phyloP scores from a whole-genome alignment of 2,113 vertebrate genomes.

The Andinoacara biseriatus region DNA sequence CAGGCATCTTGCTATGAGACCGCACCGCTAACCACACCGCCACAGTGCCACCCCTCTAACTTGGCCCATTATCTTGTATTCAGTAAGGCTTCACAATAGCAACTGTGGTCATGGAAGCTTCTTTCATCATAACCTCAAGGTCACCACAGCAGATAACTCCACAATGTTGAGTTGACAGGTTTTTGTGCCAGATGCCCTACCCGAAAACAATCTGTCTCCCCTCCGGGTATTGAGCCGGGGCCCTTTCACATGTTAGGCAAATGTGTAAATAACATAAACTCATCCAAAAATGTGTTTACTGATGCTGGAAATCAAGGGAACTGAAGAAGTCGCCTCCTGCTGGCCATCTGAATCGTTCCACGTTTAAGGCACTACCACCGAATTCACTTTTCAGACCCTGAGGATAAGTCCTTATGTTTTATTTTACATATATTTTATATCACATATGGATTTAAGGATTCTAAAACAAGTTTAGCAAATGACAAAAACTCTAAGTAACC shows the following conservation, averaged over 20 bases:
- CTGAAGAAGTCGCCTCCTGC: no score
- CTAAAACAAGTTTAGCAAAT: neutral
- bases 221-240: neutral
- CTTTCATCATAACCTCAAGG: neutral
- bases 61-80: no score
- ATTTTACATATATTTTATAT: neutral
- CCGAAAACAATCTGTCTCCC: no score
- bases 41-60: no score
- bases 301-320: neutral
- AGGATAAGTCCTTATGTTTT: neutral
- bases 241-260: neutral
- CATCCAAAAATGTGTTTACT: fast-evolving
- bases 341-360: neutral
- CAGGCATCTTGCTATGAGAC: no score
- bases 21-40: no score
- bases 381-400: neutral
- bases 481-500: neutral
- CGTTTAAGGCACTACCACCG: fast-evolving
- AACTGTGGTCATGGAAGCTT: neutral
- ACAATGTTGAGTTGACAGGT: neutral
- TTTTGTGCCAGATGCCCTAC: no score
- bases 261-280: neutral
- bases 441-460: neutral
- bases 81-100: no score
- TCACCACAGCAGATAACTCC: neutral